These are phyloP conservation scores for Eubasilissa regina DNA, from an alignment of 1,140 invertebrate genomes.

Conservation along the genomic window DNA sequence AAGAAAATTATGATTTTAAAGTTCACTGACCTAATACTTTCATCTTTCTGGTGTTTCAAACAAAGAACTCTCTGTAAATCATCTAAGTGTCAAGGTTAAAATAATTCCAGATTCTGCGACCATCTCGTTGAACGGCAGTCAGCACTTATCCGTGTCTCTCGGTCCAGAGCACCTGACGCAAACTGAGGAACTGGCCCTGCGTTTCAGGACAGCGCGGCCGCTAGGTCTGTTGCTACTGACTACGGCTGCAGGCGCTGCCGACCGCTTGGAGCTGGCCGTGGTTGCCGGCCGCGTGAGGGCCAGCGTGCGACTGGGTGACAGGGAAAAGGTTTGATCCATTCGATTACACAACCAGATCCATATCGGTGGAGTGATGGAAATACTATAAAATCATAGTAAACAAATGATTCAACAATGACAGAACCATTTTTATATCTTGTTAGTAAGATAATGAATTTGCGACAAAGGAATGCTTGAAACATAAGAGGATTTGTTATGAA, in stretches of 20 bases:
- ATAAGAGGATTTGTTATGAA: too few species aligned
- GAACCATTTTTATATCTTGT: too few species aligned
- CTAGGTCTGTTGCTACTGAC: conserved; percentile 83
- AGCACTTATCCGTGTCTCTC: conserved; percentile 87
- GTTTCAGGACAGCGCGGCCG: conserved; percentile 89
- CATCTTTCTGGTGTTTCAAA: too few species aligned
- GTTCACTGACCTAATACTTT: too few species aligned
- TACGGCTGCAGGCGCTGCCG: conserved; percentile 82
- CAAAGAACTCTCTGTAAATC: too few species aligned
- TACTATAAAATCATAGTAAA: too few species aligned
- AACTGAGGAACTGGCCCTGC: conserved; percentile 91
- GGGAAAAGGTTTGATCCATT: conserved; percentile 81
- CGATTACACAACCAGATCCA: background rate
- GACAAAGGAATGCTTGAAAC: too few species aligned
- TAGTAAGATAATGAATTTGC: too few species aligned
- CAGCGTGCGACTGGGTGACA: conserved; percentile 86
- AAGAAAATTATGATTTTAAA: too few species aligned
- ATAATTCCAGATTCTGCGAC: conserved; percentile 84
- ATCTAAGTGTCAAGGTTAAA: too few species aligned
- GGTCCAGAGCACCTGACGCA: conserved; percentile 88
- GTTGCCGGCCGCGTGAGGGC: conserved; percentile 86
- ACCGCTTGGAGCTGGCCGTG: conserved; percentile 87
- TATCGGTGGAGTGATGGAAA: background rate
- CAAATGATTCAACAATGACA: too few species aligned
- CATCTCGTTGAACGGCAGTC: conserved; percentile 89